Evolutionary conservation across 92 coral and sea anemone species (phyloP).

Genomic region (Epizoanthus rinbou): DNA sequence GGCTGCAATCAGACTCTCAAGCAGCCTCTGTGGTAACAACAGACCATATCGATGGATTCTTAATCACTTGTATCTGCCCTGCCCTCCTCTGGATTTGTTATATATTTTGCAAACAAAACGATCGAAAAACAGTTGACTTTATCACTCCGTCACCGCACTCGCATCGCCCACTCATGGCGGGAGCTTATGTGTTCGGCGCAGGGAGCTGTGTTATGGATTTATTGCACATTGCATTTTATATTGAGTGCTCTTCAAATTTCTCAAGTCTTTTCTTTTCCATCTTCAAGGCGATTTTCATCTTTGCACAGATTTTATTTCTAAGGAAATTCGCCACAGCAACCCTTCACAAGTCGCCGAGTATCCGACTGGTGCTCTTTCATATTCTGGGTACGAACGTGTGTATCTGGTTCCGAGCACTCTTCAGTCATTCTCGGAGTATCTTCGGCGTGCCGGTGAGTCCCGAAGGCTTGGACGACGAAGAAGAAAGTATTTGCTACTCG

Average conservation of each 20-base stretch:
- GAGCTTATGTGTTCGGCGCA: slow-evolving; percentile 94
- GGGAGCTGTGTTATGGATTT: slow-evolving; percentile 93
- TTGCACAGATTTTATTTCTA: slow-evolving; percentile 89
- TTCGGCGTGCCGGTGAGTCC: slow-evolving; percentile 60
- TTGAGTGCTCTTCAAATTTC: slow-evolving; percentile 91
- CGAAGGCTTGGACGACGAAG: slow-evolving; percentile 55
- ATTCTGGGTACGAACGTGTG: slow-evolving; percentile 94
- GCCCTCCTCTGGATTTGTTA: slow-evolving; percentile 95
- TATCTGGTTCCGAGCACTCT: slow-evolving; percentile 91
- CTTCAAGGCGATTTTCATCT: slow-evolving; percentile 90
- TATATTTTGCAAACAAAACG: slow-evolving; percentile 88
- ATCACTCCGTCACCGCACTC: slow-evolving; percentile 86
- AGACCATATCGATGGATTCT: slow-evolving; percentile 94
- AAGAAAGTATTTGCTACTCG: slow-evolving; percentile 71
- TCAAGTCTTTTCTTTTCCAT: slow-evolving; percentile 91
- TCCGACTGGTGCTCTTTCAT: slow-evolving; percentile 92
- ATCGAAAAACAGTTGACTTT: slow-evolving; percentile 92
- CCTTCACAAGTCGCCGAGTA: slow-evolving; percentile 91
- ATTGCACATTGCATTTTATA: slow-evolving; percentile 88
- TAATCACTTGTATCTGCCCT: slow-evolving; percentile 93
- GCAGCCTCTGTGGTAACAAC: slow-evolving; percentile 90
- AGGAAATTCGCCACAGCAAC: slow-evolving; percentile 96
- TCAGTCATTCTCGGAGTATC: slow-evolving; percentile 83
- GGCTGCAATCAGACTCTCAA: slow-evolving; percentile 93
- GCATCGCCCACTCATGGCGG: slow-evolving; percentile 94